Evolutionary conservation across 1,140 invertebrate species (phyloP), one percentile per base, ranked within the genome.

Genomic region (Pseudachorutes palmiensis): DNA sequence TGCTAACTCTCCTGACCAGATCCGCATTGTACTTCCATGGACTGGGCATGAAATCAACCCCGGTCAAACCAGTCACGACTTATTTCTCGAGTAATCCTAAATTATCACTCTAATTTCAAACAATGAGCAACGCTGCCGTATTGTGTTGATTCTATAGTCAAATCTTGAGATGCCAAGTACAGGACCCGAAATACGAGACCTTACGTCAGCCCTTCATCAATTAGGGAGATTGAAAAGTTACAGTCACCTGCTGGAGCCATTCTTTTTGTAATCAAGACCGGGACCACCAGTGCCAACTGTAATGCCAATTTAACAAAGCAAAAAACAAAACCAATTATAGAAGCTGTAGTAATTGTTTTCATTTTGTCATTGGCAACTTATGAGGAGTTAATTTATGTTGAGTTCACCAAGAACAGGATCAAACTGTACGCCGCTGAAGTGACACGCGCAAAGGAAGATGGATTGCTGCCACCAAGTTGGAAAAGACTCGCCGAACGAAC

Each of bases 201-300:
- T 64, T 55, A 49, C 58, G 22, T 31, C 28, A 12, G 67, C 64
- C 2, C 36, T 71, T 48, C 36, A 32, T 64, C 61, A 1, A 51
- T 62, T 9, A 63, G 64, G 19, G 64, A 66, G 60, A 69, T 71
- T 30, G 65, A 66, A 32, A 29, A 64, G 41, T 32, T 32, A 5
- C 45, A n/a, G n/a, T n/a, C n/a, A n/a, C n/a, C n/a, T n/a, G n/a
- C 66, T n/a, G 70, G 66, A 0, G 64, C 62, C 0, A 49, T 66
- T 0, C 41, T 71, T 32, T 36, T 71, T n/a, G 41, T 69, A 1
- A 16, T 71, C 0, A 66, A 66, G 57, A 65, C 57, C 29, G 70
- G 67, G 12, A 59, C 48, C 1, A 26, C 36, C 3, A 41, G 36
- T 2, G 41, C 49, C n/a, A 29, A 33, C 16, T 59, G 55, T 63